Evolutionary conservation across 2,888 invertebrate genomes (phyloP).

Genomic region (Lithophane semibrunnea): DNA sequence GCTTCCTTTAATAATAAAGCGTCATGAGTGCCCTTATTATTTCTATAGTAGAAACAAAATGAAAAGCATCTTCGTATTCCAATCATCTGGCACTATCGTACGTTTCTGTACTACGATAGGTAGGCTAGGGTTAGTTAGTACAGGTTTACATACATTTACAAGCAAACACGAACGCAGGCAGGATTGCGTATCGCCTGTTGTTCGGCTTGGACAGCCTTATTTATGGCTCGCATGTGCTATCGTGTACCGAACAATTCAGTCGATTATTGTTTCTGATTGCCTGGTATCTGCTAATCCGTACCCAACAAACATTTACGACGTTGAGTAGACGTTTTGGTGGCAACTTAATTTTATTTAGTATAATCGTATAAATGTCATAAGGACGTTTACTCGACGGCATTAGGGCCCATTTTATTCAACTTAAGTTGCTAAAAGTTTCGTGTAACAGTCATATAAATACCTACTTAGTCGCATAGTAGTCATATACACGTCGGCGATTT

Average conservation of each 20-base stretch:
- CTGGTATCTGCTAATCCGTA: constrained; percentile 46
- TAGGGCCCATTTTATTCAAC: too few relatives aligned
- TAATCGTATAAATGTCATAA: too few relatives aligned
- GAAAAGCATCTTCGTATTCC: not conserved
- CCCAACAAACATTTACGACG: too few relatives aligned
- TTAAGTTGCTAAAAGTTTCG: too few relatives aligned
- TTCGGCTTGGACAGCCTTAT: constrained; percentile 54
- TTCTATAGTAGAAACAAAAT: not conserved
- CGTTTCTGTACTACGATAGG: not conserved
- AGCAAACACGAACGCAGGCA: constrained; percentile 25
- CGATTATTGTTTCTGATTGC: constrained; percentile 58
- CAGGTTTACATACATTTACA: constrained; percentile 41
- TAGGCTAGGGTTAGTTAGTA: not conserved
- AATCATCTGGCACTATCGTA: not conserved
- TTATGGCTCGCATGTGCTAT: constrained; percentile 54
- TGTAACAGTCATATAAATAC: too few relatives aligned
- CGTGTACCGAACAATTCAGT: constrained; percentile 45
- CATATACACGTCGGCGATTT: too few relatives aligned
- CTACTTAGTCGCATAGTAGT: too few relatives aligned
- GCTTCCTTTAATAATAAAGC: not conserved
- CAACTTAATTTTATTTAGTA: too few relatives aligned
- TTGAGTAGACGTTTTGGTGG: too few relatives aligned
- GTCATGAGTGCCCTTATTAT: too few relatives aligned
- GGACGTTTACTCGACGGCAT: too few relatives aligned
- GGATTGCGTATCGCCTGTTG: constrained; percentile 50